Evolutionary conservation across 2,113 vertebrate genomes (phyloP), one percentile per base, ranked within the genome.

Genomic region (Ictalurus furcatus): DNA sequence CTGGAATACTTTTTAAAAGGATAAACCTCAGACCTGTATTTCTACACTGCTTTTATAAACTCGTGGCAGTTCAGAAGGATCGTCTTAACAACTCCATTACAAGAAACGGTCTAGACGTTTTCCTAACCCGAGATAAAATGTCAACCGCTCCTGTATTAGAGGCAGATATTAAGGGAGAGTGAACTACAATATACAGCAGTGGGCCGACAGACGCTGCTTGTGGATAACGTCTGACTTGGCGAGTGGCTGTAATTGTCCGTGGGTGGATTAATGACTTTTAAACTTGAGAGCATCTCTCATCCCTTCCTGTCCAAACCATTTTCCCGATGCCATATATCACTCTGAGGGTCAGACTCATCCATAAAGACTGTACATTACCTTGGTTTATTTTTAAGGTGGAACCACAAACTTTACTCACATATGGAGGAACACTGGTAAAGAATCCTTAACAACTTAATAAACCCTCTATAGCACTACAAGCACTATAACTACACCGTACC

Each of bases 211-310:
- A 71, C 9, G 6, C 69, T 84, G 25, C 25, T 37, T 48, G 40
- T 48, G 34, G 76, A 61, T 37, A 87, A 79, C 23, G 7, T 65
- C 25, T 69, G 86, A 87, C 67, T 30, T 58, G 54, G 44, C 48
- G 3, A 71, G 87, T 9, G 5, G 34, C 67, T 81, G 82, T 85
- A 61, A 85, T 74, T 67, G 54, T 80, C 78, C 30, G 34, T 48
- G 23, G 54, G 84, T 81, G 44, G 79, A 84, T 80, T 85, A 86
- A 90, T 37, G 76, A 48, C 59, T 84, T 88, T 87, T 87, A 88
- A 88, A 84, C 85, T 58, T 86, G 25, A 82, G 80, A 74, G 61
- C 87, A 37, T 85, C 82, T 37, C 14, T 85, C 81, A 76, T 87
- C 85, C 80, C 59, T 79, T 86, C 59, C 79, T 82, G 86, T 88